Percentiles rank a stretch among this genome's conserved stretches.
Evolutionary conservation across 2,888 invertebrate species (phyloP).

Genomic region (Drosophila fulvimacula): DNA sequence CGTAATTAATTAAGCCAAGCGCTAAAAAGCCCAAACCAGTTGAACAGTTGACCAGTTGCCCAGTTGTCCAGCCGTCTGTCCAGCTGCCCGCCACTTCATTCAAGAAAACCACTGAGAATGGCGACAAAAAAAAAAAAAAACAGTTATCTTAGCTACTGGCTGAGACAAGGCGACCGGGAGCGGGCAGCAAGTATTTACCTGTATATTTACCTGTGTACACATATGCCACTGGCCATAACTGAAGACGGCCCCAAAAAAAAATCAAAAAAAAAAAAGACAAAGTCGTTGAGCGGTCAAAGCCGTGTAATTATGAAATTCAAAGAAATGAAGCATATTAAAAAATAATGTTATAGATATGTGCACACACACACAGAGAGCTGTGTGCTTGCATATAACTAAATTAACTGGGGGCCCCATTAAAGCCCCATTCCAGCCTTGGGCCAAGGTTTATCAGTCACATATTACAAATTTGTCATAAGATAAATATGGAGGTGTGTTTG

Average conservation of each 20-base stretch:
- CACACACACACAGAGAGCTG: not conserved
- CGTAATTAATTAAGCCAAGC: constrained; percentile 74
- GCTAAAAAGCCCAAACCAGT: constrained; percentile 49
- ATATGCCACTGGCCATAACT: constrained; percentile 47
- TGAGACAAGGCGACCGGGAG: constrained; percentile 1
- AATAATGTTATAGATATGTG: constrained; percentile 51
- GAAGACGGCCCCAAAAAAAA: constrained; percentile 44
- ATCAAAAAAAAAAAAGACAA: constrained; percentile 27
- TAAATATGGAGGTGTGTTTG: too few species aligned
- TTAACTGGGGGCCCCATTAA: constrained; percentile 41
- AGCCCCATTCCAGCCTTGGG: constrained; percentile 21
- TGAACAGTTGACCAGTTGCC: constrained; percentile 31
- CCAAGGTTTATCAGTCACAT: constrained; percentile 5
- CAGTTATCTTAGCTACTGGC: constrained; percentile 29
- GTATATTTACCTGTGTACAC: constrained; percentile 33
- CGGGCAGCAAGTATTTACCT: constrained; percentile 30
- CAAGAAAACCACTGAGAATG: constrained; percentile 67
- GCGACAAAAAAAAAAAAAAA: constrained; percentile 59
- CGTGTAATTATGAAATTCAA: constrained; percentile 79
- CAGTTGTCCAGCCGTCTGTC: constrained; percentile 28
- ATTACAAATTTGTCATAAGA: constrained; percentile 10
- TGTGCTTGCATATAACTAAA: constrained; percentile 49
- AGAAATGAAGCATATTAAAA: constrained; percentile 71
- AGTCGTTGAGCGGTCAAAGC: constrained; percentile 78
- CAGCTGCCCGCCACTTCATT: constrained; percentile 62